These are phyloP conservation scores for Nesogale talazaci DNA, from an alignment of 2,113 vertebrate species.

Conservation along the genomic window DNA sequence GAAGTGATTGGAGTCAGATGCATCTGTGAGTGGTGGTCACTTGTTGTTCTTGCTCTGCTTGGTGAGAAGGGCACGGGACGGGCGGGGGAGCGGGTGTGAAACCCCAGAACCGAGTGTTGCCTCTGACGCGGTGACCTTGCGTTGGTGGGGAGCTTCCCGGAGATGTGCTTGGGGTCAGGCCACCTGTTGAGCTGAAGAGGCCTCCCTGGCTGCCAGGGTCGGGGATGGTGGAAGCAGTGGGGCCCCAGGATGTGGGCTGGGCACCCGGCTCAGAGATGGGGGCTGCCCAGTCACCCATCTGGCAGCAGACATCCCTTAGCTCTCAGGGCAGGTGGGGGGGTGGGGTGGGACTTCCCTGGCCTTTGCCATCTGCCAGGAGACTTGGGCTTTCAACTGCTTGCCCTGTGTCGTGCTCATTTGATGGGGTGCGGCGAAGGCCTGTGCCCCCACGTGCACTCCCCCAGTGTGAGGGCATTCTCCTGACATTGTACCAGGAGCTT, in stretches of 20 bases:
- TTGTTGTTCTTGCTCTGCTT: slow-evolving; percentile 71
- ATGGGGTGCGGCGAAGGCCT: background rate
- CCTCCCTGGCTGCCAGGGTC: background rate
- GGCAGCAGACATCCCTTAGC: background rate
- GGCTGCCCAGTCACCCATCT: background rate
- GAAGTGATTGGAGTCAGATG: slow-evolving; percentile 65
- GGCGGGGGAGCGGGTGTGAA: slow-evolving; percentile 52
- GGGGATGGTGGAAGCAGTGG: background rate
- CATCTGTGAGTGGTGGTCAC: slow-evolving; percentile 60
- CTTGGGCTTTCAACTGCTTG: background rate
- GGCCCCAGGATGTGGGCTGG: background rate
- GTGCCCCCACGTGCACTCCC: too few species aligned
- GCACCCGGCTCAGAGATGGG: background rate
- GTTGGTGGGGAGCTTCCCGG: slow-evolving; percentile 72
- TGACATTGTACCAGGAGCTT: background rate
- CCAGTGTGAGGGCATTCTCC: background rate
- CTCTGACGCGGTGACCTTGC: background rate
- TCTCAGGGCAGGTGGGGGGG: background rate
- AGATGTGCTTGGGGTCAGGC: background rate
- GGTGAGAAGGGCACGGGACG: background rate
- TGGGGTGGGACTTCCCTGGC: background rate
- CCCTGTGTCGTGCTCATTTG: background rate
- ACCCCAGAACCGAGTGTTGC: slow-evolving; percentile 49
- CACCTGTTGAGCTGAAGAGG: slow-evolving; percentile 4
- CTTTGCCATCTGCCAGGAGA: background rate